Percentiles rank a stretch among this genome's conserved stretches.
Evolutionary conservation across 2,113 vertebrate species (phyloP).

Genomic region (Heterocephalus glaber): DNA sequence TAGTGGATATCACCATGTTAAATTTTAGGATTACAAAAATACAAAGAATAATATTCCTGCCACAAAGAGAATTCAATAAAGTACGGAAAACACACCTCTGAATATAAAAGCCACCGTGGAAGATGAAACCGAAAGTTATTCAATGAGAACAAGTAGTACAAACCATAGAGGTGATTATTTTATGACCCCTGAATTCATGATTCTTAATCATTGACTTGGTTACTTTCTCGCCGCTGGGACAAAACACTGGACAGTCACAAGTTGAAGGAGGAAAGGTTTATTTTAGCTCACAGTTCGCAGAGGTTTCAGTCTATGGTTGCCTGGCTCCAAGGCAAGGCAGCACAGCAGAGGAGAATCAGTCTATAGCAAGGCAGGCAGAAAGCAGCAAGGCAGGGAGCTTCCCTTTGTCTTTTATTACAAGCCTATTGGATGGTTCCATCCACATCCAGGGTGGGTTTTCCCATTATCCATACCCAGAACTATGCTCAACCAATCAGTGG

Average conservation of each 20-base stretch:
- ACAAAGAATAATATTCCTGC: background rate
- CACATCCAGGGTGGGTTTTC: background rate
- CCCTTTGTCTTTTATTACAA: background rate
- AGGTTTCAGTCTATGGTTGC: background rate
- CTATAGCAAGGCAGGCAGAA: background rate
- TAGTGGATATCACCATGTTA: background rate
- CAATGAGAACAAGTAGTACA: background rate
- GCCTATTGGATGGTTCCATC: background rate
- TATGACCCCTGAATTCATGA: background rate
- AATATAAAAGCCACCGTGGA: background rate
- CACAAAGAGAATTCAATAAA: background rate
- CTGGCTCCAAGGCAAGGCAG: background rate
- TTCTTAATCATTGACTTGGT: background rate
- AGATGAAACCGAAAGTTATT: background rate
- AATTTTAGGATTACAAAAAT: background rate
- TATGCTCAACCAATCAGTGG: background rate
- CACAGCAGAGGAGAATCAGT: background rate
- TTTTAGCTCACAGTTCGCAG: background rate
- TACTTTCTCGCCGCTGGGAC: background rate
- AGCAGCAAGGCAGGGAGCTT: background rate
- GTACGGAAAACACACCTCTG: accelerated
- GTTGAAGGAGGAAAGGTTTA: background rate
- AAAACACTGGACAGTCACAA: background rate
- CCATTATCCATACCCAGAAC: background rate
- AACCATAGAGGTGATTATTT: background rate